A percentile compares a stretch with the other conserved stretches of the same genome.
These are phyloP conservation scores for Otus sunia DNA, from an alignment of 2,113 vertebrate genomes.

Conservation along the genomic window DNA sequence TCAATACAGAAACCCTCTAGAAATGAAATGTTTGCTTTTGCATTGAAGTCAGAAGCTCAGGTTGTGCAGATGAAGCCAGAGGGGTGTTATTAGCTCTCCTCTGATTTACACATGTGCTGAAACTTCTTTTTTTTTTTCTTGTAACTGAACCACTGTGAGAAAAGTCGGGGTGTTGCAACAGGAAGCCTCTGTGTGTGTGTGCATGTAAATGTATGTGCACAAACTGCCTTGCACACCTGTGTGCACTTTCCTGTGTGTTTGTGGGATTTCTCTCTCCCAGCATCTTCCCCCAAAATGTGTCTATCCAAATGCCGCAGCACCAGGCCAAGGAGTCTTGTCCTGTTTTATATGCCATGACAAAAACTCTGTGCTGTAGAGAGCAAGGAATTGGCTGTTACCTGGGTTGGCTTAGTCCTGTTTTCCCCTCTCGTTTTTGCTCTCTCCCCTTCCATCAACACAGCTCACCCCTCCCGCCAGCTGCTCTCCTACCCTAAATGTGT, in stretches of 20 bases:
- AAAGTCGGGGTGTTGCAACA: neutral
- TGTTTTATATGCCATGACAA: neutral
- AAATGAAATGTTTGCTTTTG: neutral
- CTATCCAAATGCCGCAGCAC: neutral
- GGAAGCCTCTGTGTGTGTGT: neutral
- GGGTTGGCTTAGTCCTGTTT: neutral
- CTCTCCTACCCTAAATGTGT: neutral
- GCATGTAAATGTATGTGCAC: neutral
- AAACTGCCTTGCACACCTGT: neutral
- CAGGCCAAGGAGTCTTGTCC: neutral
- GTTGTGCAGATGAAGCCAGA: neutral
- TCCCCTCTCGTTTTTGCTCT: neutral
- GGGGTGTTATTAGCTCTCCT: neutral
- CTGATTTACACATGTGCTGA: neutral
- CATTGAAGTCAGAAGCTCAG: neutral
- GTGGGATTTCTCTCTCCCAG: neutral
- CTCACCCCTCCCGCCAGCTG: neutral
- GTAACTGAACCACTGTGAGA: neutral
- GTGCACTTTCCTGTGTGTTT: neutral
- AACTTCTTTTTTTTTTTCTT: constrained; percentile 17
- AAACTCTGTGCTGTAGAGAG: neutral
- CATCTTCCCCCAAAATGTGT: neutral
- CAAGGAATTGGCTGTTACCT: neutral
- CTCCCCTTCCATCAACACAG: neutral
- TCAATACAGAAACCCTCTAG: neutral